phyloP scores from a whole-genome alignment of 2,888 invertebrate genomes.

The Steinernema carpocapsae region DNA sequence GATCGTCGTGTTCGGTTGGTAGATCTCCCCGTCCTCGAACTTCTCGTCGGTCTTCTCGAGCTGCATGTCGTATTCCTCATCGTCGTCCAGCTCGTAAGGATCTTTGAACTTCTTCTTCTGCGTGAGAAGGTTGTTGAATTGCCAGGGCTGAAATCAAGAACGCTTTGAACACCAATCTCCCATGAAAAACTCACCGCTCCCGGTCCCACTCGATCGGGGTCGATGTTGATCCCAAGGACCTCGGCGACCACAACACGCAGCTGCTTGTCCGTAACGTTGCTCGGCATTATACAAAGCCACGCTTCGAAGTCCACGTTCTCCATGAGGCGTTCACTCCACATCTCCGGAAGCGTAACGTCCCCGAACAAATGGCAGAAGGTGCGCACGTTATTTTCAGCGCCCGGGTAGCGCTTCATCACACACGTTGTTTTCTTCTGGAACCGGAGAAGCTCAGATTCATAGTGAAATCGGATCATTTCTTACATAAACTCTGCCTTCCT shows the following conservation, averaged over 20 bases:
- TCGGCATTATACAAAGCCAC: not conserved
- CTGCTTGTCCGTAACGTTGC: not conserved
- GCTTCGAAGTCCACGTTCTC: conserved; percentile 10
- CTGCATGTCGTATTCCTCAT: conserved; percentile 1
- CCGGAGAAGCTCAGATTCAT: not conserved
- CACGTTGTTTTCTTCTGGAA: conserved; percentile 5
- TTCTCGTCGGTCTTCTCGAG: not conserved
- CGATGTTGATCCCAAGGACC: not conserved
- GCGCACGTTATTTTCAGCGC: not conserved
- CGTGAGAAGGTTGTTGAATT: not conserved
- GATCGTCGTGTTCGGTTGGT: not conserved
- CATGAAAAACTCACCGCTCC: not conserved
- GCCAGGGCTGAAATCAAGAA: conserved; percentile 7
- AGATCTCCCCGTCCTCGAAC: conserved; percentile 4
- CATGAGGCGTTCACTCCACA: not conserved
- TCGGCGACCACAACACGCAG: not conserved
- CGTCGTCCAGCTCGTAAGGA: not conserved
- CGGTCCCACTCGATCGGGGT: not conserved
- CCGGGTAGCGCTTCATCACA: conserved; percentile 3
- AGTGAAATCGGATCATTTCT: not conserved
- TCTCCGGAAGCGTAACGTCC: not conserved
- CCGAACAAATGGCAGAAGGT: not conserved
- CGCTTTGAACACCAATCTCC: not conserved
- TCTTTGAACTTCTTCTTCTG: not conserved
- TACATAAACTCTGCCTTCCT: not conserved